Evolutionary conservation across 1,140 invertebrate species (phyloP).

Genomic region (Ceratina australensis): DNA sequence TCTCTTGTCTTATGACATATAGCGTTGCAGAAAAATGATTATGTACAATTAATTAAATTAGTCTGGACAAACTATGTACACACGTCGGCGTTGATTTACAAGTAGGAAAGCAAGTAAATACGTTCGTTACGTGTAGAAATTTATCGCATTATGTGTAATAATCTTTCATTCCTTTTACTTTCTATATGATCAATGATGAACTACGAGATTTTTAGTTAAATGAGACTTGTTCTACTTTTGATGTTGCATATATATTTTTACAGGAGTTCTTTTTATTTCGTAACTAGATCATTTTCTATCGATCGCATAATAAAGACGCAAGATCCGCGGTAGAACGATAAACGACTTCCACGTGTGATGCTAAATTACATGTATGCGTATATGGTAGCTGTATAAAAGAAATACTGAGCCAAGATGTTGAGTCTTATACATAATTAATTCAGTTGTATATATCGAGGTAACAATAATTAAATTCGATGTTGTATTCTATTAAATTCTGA

Average conservation of each 20-base stretch:
- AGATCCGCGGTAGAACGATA: not conserved
- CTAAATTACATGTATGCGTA: not conserved
- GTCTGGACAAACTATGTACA: not conserved
- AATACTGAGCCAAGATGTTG: slow-evolving; percentile 9
- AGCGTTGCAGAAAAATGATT: no score
- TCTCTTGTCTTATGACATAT: no score
- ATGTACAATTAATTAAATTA: slow-evolving; percentile 1
- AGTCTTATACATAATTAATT: slow-evolving; percentile 20
- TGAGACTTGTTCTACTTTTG: no score
- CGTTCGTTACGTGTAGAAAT: not conserved
- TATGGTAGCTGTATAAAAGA: slow-evolving; percentile 5
- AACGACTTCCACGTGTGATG: slow-evolving; percentile 40
- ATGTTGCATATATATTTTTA: no score
- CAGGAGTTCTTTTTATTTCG: no score
- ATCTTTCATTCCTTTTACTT: slow-evolving; percentile 36
- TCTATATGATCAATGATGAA: no score
- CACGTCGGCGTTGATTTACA: no score
- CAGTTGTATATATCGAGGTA: slow-evolving; percentile 12
- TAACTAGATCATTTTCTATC: no score
- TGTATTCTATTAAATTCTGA: slow-evolving; percentile 21
- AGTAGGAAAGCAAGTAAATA: not conserved
- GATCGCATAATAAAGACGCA: no score
- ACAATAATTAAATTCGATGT: not conserved
- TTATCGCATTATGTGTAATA: slow-evolving; percentile 8
- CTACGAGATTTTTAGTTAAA: no score